These are phyloP conservation scores for Apus apus DNA, from an alignment of 2,113 vertebrate species.

Conservation along the genomic window DNA sequence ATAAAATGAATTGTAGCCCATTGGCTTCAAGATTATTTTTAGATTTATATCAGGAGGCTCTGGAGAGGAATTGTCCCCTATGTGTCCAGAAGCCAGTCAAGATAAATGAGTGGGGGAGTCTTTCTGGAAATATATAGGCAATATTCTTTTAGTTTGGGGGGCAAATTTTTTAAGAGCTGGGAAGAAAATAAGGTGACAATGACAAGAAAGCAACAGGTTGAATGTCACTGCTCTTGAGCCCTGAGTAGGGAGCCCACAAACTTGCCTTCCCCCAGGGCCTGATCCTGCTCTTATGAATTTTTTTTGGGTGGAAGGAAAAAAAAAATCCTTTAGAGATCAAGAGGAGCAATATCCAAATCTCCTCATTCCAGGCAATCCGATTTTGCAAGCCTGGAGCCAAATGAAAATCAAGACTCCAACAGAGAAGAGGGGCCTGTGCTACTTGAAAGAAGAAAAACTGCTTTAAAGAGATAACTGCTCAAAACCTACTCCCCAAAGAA, in stretches of 20 bases:
- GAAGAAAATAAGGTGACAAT: not conserved
- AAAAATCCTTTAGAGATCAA: not conserved
- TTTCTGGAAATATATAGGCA: not conserved
- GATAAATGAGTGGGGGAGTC: not conserved
- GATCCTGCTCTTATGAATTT: not conserved
- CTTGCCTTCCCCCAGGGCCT: not conserved
- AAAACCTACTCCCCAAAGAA: not conserved
- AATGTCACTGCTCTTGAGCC: not conserved
- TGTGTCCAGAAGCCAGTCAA: not conserved
- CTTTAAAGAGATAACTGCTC: slow-evolving; percentile 27
- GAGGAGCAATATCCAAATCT: slow-evolving; percentile 11
- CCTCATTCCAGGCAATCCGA: slow-evolving; percentile 20
- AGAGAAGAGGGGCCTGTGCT: not conserved
- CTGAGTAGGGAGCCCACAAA: not conserved
- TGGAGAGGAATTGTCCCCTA: not conserved
- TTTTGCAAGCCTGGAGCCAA: slow-evolving; percentile 38
- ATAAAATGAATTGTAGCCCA: slow-evolving; percentile 48
- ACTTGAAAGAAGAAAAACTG: not conserved
- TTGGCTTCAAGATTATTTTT: slow-evolving; percentile 38
- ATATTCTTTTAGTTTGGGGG: not conserved
- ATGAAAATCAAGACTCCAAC: not conserved
- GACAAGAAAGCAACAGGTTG: slow-evolving; percentile 12
- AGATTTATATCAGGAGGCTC: slow-evolving; percentile 4
- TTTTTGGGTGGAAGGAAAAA: fast-evolving
- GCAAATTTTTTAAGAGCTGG: not conserved